Evolutionary conservation across 2,113 vertebrate species (phyloP).

Genomic region (Zootoca vivipara): DNA sequence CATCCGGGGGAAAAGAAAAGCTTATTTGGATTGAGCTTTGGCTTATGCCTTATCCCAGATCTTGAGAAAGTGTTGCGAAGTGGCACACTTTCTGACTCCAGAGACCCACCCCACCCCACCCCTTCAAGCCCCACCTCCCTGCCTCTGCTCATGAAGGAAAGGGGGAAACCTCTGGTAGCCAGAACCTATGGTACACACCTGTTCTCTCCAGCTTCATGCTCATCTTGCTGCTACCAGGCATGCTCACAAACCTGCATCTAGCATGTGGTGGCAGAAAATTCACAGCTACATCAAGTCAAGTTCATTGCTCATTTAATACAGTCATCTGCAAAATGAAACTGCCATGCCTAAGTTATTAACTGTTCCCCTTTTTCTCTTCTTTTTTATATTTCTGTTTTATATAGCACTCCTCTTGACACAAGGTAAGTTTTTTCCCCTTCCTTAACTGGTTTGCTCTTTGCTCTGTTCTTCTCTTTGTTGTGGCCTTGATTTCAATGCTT

Average conservation of each 20-base stretch:
- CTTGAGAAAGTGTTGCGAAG: background rate
- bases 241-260: constrained; percentile 53
- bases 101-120: background rate
- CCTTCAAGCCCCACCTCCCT: constrained; percentile 26
- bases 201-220: constrained; percentile 36
- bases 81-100: background rate
- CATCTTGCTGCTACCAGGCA: constrained; percentile 39
- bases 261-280: constrained; percentile 57
- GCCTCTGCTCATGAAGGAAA: background rate
- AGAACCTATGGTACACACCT: background rate
- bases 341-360: constrained; percentile 65
- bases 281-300: constrained; percentile 32
- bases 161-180: constrained; percentile 15
- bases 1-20: background rate
- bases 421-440: constrained; percentile 74
- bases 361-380: constrained; percentile 53
- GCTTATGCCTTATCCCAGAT: background rate
- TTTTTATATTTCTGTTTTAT: constrained; percentile 64
- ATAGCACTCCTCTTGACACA: constrained; percentile 80
- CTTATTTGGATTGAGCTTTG: background rate
- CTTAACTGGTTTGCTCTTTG: constrained; percentile 14
- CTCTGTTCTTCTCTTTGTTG: constrained; percentile 9
- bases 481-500: constrained; percentile 44
- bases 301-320: constrained; percentile 54
- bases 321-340: constrained; percentile 40